Base-by-base conservation (phyloP, 2,113 vertebrate genomes). In the Entomyzon cyanotis region DNA sequence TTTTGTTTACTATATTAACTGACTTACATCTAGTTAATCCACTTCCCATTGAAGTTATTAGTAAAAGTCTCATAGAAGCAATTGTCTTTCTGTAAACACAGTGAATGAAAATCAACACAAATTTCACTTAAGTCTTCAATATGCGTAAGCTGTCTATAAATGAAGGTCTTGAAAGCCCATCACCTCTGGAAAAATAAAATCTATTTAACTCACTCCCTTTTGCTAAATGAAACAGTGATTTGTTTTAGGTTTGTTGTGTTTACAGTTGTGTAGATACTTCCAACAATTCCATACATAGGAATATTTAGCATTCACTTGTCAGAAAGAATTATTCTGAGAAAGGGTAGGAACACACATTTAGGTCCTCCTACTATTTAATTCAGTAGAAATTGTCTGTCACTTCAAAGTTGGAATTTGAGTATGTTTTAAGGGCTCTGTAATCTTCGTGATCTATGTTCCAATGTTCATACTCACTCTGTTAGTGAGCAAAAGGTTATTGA, bases 1-100 rank as follows among this genome's bases (percentile, higher is more conserved):
- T 70, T 80, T 95, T 94, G 75, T 96, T 96, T 93, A 63, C 65
- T 62, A 8, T 84, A 83, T 85, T 97, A 94, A 96, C 94, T 71
- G 50, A 68, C 84, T 96, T 94, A 15, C 7, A 15, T 86, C 44
- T 84, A 63, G 50, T 87, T 83, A 91, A 84, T 84, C 65, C 81
- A 87, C 35, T 71, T 93, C 39, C 46, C 11, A 35, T 75, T 49
- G 46, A 95, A 92, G 60, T 85, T 73, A 73, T 84, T 83, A 73
- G n/a, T 56, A 58, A 64, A 95, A 94, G 21, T 16, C 23, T 27
- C 60, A 42, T 68, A 44, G 18, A 83, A 92, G 56, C 59, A 77
- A 63, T 71, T 91, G 55, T 65, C 79, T 42, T 87, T 84, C 64
- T 89, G 70, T 79, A 94, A 95, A 77, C 68, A 81, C 30, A 35